These are phyloP conservation scores for Neoscelio sp. DNA, from an alignment of 2,888 invertebrate species.

Conservation along the genomic window DNA sequence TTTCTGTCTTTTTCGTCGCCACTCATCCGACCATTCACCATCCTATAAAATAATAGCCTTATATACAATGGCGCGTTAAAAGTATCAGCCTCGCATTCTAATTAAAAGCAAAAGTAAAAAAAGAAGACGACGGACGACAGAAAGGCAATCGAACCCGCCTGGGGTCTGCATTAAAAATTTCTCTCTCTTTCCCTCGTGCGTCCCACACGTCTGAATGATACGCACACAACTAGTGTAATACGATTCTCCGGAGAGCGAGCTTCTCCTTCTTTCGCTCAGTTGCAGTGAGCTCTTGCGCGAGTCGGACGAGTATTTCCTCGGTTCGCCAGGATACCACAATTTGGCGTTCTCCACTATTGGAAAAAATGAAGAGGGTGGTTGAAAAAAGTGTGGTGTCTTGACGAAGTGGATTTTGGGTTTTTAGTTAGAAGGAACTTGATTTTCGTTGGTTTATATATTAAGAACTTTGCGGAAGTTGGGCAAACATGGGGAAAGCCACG, in stretches of 20 bases:
- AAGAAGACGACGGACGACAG: too few relatives aligned
- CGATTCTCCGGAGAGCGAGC: conserved; percentile 49
- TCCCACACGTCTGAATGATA: conserved; percentile 55
- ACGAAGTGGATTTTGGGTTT: background rate
- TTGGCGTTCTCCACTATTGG: too few relatives aligned
- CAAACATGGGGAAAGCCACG: conserved; percentile 18
- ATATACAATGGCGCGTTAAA: conserved; percentile 4
- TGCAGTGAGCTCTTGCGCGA: conserved; percentile 36
- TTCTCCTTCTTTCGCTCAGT: conserved; percentile 57
- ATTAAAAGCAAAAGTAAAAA: conserved; percentile 31
- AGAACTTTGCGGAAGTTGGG: background rate
- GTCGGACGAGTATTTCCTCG: conserved; percentile 30
- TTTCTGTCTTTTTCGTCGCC: background rate
- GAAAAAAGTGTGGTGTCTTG: background rate
- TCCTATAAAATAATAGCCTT: background rate
- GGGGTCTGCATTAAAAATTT: conserved; percentile 22
- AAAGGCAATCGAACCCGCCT: background rate
- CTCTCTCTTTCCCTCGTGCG: conserved; percentile 37
- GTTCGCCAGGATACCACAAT: background rate
- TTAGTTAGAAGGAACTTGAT: background rate
- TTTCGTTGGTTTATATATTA: background rate
- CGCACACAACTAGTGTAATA: conserved; percentile 54
- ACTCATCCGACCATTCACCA: conserved; percentile 1
- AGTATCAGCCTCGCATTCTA: conserved; percentile 16
- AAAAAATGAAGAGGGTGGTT: background rate